These are phyloP conservation scores for Calliopsis andreniformis DNA, from an alignment of 1,140 invertebrate genomes.

Conservation along the genomic window DNA sequence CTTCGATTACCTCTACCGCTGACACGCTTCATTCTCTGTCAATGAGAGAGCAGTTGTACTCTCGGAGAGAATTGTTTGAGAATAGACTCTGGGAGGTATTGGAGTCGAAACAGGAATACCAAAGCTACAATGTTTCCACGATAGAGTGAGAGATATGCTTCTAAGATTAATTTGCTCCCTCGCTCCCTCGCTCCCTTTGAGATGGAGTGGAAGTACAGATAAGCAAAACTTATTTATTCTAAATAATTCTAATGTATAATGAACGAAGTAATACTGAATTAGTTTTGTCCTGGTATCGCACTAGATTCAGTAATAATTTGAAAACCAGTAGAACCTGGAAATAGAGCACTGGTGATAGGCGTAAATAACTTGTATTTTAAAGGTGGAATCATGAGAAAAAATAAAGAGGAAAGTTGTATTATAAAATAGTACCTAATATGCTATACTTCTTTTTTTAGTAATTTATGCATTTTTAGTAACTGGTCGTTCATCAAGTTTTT, in stretches of 20 bases:
- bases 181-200: too few relatives aligned
- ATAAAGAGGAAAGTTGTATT: background rate
- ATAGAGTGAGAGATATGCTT: too few relatives aligned
- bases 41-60: background rate
- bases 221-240: too few relatives aligned
- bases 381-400: background rate
- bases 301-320: background rate
- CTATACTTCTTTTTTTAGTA: background rate
- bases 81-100: too few relatives aligned
- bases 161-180: too few relatives aligned
- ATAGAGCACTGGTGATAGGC: constrained; percentile 27
- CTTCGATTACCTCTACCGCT: background rate
- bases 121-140: too few relatives aligned
- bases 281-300: background rate
- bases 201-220: too few relatives aligned
- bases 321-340: constrained; percentile 27
- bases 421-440: background rate
- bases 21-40: background rate
- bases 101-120: too few relatives aligned
- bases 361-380: background rate
- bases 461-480: background rate
- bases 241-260: too few relatives aligned
- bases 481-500: background rate
- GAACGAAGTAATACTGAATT: too few relatives aligned
- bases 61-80: background rate